Base-by-base conservation (phyloP, 2,113 vertebrate species). In the Hippocampus barbouri region DNA sequence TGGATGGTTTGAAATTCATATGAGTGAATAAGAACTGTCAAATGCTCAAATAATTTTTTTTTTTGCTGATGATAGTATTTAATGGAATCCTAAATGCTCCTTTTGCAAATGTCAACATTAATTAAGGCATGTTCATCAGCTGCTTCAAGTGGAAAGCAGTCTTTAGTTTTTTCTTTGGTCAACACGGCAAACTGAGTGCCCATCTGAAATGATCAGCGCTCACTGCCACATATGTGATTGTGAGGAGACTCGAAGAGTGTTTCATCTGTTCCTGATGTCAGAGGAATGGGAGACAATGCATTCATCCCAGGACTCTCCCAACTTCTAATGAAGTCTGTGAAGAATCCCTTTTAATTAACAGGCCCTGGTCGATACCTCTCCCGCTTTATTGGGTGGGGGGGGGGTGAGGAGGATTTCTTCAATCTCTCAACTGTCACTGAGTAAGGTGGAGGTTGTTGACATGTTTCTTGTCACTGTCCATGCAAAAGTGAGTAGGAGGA, bases 261-360 rank as follows among this genome's bases (percentile, higher is more conserved):
- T 81, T 87, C 79, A 79, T 87, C 83, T 83, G 76, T 75, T 84
- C 67, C 69, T 80, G 73, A 69, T 77, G 77, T 87, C 76, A 81
- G 71, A 79, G 80, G 85, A 86, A 89, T 89, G 87, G 85, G 87
- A 89, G 88, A 84, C 80, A 79, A 79, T 72, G 80, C 86, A 91
- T 91, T 91, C 90, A 91, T 90, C 87, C 77, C 83, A 79, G 82
- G 75, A 82, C 79, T 78, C 77, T 78, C 70, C 74, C 86, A 87
- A 84, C 86, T 78, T 84, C 85, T 91, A 93, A 92, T 93, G 90
- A 92, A 93, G 90, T 89, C 89, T 86, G 87, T 89, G 89, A 92
- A 90, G 87, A 87, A 91, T 91, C 86, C 75, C 79, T 91, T 89
- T 91, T 92, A 92, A 92, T 93, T 91, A 91, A 79, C 81, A 83